Evolutionary conservation across 2,888 invertebrate genomes (phyloP).

Genomic region (Athalia cordata): DNA sequence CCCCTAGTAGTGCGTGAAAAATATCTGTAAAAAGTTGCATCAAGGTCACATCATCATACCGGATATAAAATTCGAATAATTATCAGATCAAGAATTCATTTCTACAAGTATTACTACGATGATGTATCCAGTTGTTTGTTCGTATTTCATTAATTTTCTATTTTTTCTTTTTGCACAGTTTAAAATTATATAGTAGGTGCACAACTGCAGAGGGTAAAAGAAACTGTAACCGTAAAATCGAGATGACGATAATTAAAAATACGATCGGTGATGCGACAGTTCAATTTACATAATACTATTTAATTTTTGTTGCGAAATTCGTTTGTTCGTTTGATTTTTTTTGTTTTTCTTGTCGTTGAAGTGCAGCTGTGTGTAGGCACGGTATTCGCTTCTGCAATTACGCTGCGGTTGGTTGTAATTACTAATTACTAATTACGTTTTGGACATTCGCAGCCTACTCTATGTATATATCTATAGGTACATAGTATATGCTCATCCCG

Average conservation of each 20-base stretch:
- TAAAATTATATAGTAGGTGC: no score
- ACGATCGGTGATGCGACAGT: not conserved
- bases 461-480: not conserved
- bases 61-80: no score
- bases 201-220: no score
- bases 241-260: not conserved
- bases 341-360: not conserved
- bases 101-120: no score
- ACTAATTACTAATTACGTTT: constrained; percentile 37
- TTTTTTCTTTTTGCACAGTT: no score
- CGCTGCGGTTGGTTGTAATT: constrained; percentile 37
- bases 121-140: no score
- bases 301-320: constrained; percentile 8
- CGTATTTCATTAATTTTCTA: no score
- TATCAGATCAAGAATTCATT: no score
- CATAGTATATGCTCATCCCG: not conserved
- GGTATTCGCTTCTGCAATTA: constrained; percentile 12
- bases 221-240: no score
- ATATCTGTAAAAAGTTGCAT: no score
- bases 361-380: not conserved
- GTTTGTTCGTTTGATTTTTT: not conserved
- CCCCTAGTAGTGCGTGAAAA: no score
- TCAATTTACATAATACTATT: not conserved
- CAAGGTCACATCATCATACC: no score
- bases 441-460: not conserved